phyloP scores from a whole-genome alignment of 2,113 vertebrate genomes.

The Pseudopipra pipra region DNA sequence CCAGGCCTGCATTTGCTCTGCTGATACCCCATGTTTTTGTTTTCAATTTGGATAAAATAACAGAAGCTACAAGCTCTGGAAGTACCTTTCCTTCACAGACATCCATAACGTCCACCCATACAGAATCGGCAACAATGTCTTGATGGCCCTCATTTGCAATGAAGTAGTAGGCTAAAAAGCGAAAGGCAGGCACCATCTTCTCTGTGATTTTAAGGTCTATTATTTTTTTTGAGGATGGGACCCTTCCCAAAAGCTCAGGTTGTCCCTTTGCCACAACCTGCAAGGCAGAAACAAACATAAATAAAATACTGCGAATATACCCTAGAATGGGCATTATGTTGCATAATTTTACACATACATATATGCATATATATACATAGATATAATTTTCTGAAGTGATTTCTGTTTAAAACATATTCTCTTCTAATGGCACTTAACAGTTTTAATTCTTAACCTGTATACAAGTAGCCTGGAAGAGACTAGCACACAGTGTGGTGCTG shows the following conservation, averaged over 20 bases:
- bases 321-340: not conserved
- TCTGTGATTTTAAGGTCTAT: conserved; percentile 30
- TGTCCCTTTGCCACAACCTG: conserved; percentile 71
- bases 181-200: conserved; percentile 78
- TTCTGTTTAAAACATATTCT: not conserved
- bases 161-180: conserved; percentile 80
- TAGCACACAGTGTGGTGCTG: not conserved
- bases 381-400: not conserved
- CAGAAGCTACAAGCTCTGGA: not conserved
- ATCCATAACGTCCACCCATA: conserved; percentile 79
- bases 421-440: not conserved
- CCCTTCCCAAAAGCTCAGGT: conserved; percentile 22
- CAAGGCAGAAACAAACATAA: not conserved
- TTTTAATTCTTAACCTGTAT: not conserved
- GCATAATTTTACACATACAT: not conserved
- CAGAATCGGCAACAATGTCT: conserved; percentile 77
- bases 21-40: not conserved
- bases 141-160: not conserved
- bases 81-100: conserved; percentile 74
- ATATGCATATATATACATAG: not conserved
- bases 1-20: not conserved
- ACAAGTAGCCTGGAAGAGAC: not conserved
- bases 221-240: conserved; percentile 42
- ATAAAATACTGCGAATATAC: not conserved
- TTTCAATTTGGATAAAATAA: not conserved